Evolutionary conservation across 2,113 vertebrate genomes (phyloP), one percentile per base, ranked within the genome.

Genomic region (Paracanthobrama guichenoti): DNA sequence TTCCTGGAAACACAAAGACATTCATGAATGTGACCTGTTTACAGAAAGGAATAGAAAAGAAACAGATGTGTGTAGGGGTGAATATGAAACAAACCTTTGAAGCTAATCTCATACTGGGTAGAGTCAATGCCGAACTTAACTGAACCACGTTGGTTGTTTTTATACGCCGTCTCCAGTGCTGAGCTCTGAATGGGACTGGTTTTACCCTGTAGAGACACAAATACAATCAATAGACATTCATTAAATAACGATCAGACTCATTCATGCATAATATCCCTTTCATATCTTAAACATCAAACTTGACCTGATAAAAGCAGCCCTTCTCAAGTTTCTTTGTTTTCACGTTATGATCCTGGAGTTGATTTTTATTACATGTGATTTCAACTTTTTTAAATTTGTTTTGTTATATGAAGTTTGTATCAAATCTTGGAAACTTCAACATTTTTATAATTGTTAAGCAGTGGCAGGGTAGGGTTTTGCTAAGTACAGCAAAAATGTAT

Each of bases 151-250:
- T 28, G 83, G 82, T 92, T 81, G 0, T 59, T 87, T 86, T 92
- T 88, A 74, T 87, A 94, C 35, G 81, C 79, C 4, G 16, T 18
- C 79, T 94, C 94, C 35, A 94, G 90, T 22, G 85, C 87, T 2
- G 87, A 28, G 55, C 85, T 91, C 28, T 66, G 62, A 22, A 90
- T 75, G 0, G 89, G 42, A 24, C 69, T 24, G 12, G 22, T n/a
- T 72, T 72, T 46, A 22, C 69, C 42, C 69, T 72, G 9, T 16
- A 72, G 22, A 46, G 12, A 46, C 31, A 83, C 31, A 83, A 55
- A 48, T 75, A 6, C 13, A 69, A 48, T 79, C 13, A 13, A 78
- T 55, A 83, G 5, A 3, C 69, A 57, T 44, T 44, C 1, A 50
- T 3, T 20, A 39, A 28, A 59, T 7, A 31, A 55, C 46, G 14